Evolutionary conservation across 2,888 invertebrate genomes (phyloP).

Genomic region (Tachina fera): DNA sequence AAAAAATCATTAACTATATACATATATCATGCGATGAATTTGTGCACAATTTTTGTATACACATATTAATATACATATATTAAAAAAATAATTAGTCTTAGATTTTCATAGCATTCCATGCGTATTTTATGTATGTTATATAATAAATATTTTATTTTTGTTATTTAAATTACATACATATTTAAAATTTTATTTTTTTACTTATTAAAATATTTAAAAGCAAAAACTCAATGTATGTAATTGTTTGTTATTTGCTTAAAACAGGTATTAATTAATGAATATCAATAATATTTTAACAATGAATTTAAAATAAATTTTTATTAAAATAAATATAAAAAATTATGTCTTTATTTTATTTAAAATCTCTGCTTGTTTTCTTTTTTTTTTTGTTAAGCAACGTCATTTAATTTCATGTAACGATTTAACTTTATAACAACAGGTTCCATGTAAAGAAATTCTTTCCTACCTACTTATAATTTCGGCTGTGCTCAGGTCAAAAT

Average conservation of each 20-base stretch:
- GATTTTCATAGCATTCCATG: conserved; percentile 58
- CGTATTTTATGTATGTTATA: conserved; percentile 48
- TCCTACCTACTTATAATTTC: no score
- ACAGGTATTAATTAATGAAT: conserved; percentile 46
- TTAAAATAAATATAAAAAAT: background rate
- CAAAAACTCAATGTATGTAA: conserved; percentile 21
- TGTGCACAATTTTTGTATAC: conserved; percentile 54
- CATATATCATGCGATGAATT: conserved; percentile 48
- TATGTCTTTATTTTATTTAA: no score
- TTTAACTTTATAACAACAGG: no score
- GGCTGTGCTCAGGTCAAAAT: no score
- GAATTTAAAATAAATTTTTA: conserved; percentile 12
- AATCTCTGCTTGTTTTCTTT: no score
- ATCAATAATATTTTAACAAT: background rate
- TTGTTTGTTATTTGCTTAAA: conserved; percentile 62
- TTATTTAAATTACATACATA: conserved; percentile 29
- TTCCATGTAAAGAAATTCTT: no score
- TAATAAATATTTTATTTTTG: conserved; percentile 47
- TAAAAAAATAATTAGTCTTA: conserved; percentile 27
- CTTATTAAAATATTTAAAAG: background rate
- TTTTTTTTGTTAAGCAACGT: no score
- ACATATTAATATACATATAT: conserved; percentile 36
- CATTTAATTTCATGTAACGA: no score
- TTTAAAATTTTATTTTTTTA: conserved; percentile 18
- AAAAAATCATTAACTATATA: background rate